A percentile compares a stretch with the other conserved stretches of the same genome.
Evolutionary conservation across 1,140 invertebrate genomes (phyloP).

Genomic region (Zophobas atratus): DNA sequence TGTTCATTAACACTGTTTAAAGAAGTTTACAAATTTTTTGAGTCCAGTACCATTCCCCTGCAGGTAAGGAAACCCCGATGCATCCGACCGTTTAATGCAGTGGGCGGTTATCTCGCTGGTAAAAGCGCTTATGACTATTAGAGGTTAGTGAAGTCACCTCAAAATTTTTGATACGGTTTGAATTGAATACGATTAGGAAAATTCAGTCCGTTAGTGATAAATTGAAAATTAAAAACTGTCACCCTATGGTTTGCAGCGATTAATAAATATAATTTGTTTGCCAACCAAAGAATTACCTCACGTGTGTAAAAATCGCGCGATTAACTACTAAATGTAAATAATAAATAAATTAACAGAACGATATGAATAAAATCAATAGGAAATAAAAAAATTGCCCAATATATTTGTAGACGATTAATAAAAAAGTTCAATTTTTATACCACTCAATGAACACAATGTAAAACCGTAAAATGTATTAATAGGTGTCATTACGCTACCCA

Average conservation of each 20-base stretch:
- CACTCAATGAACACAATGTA: slow-evolving; percentile 61
- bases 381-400: slow-evolving; percentile 55
- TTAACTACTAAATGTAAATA: slow-evolving; percentile 43
- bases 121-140: no score
- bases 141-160: background rate
- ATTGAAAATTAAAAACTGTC: slow-evolving; percentile 40
- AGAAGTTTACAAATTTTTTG: no score
- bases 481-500: slow-evolving; percentile 64
- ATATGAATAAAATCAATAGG: slow-evolving; percentile 52
- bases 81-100: no score
- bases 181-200: slow-evolving; percentile 39
- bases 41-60: no score
- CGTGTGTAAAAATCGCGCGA: slow-evolving; percentile 26
- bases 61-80: no score
- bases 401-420: slow-evolving; percentile 60
- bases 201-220: slow-evolving; percentile 24
- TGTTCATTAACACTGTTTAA: no score
- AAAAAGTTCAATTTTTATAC: slow-evolving; percentile 57
- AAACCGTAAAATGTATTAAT: slow-evolving; percentile 65
- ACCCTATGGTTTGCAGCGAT: slow-evolving; percentile 13
- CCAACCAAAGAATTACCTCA: slow-evolving; percentile 33
- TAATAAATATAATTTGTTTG: slow-evolving; percentile 40
- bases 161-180: slow-evolving; percentile 9
- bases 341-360: slow-evolving; percentile 50
- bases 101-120: no score